A percentile compares a stretch with the other conserved stretches of the same genome.
Evolutionary conservation across 2,888 invertebrate genomes (phyloP).

Genomic region (Trissonchulus sp.): DNA sequence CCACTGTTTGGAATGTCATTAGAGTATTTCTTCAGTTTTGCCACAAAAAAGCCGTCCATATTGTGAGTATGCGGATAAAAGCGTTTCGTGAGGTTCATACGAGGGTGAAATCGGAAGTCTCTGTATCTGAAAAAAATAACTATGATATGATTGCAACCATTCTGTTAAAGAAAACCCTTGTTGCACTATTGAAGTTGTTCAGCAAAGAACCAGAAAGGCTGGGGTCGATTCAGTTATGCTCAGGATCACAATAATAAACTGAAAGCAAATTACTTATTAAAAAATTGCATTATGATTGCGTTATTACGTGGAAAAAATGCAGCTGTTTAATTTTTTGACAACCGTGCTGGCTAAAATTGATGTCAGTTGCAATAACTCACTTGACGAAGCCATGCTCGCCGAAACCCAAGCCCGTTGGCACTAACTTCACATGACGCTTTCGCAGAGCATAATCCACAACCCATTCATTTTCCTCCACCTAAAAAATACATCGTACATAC

Average conservation of each 20-base stretch:
- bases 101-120: constrained; percentile 71
- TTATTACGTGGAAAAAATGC: no score
- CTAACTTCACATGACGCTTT: constrained; percentile 80
- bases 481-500: constrained; percentile 33
- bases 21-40: constrained; percentile 91
- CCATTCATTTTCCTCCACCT: constrained; percentile 96
- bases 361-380: no score
- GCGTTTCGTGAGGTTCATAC: constrained; percentile 74
- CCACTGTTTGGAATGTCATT: constrained; percentile 57
- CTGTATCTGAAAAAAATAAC: constrained; percentile 57
- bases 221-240: no score
- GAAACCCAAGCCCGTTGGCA: constrained; percentile 86
- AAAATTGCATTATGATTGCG: no score
- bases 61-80: constrained; percentile 98
- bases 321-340: no score
- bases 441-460: constrained; percentile 90
- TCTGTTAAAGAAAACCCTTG: no score
- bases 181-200: no score
- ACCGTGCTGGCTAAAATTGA: no score
- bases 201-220: no score
- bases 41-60: constrained; percentile 98
- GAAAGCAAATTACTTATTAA: no score
- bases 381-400: constrained; percentile 89
- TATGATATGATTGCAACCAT: no score
- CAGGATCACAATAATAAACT: no score